Conservation (phyloP, 2,888 invertebrate genomes). For the Hermaeophaga mercurialis region DNA sequence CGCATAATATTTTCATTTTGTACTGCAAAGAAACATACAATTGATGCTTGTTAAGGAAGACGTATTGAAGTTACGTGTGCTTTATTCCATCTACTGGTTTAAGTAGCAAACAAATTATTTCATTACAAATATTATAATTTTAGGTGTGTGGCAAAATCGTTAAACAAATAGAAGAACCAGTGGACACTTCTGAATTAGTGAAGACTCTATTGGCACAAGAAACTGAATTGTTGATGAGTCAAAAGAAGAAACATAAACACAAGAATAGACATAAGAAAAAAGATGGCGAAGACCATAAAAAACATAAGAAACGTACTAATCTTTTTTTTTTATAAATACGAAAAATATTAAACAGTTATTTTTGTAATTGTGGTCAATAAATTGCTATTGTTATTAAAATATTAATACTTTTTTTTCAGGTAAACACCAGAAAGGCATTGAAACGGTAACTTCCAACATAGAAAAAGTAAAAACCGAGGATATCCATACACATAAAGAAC, state of each 20-base stretch:
- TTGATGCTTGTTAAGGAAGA: too few species aligned
- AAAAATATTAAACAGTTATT: too few species aligned
- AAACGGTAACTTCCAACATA: slow-evolving; percentile 1
- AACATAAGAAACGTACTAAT: slow-evolving; percentile 52
- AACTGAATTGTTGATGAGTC: slow-evolving; percentile 44
- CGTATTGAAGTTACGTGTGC: too few species aligned
- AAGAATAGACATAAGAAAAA: slow-evolving; percentile 45
- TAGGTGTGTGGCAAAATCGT: slow-evolving; percentile 52
- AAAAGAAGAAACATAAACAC: slow-evolving; percentile 50
- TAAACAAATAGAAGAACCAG: slow-evolving; percentile 44
- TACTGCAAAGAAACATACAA: too few species aligned
- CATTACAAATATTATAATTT: slow-evolving; percentile 1
- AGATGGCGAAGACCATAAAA: slow-evolving; percentile 50
- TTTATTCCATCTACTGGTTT: too few species aligned
- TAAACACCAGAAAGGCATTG: slow-evolving; percentile 27
- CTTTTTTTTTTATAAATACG: slow-evolving; percentile 14
- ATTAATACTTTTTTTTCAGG: slow-evolving; percentile 27
- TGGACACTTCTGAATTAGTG: slow-evolving; percentile 45
- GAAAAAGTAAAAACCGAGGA: not conserved
- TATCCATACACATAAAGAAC: too few species aligned
- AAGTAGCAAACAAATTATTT: too few species aligned
- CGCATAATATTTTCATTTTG: not conserved
- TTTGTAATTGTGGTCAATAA: too few species aligned
- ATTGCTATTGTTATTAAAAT: not conserved
- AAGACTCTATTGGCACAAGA: slow-evolving; percentile 47